Evolutionary conservation across 2,888 invertebrate genomes (phyloP).

Genomic region (Octonoba sinensis): DNA sequence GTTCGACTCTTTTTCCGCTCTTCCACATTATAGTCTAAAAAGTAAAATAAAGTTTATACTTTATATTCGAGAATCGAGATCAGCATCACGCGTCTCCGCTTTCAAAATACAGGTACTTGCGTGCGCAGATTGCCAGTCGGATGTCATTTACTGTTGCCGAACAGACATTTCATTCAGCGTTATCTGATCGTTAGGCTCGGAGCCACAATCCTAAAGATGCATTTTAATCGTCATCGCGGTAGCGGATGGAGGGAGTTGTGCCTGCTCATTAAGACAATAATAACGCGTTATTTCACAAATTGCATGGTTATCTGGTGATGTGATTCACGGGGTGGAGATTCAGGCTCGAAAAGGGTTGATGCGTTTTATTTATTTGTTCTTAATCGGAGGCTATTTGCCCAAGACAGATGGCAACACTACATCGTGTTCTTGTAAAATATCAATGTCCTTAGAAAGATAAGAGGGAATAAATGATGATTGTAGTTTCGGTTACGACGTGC

Average conservation of each 20-base stretch:
- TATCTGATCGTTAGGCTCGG: not conserved
- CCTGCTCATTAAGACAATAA: conserved; percentile 35
- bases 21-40: too few species aligned
- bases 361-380: not conserved
- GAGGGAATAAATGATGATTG: too few species aligned
- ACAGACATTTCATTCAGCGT: not conserved
- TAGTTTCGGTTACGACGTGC: too few species aligned
- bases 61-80: too few species aligned
- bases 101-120: too few species aligned
- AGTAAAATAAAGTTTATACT: too few species aligned
- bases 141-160: too few species aligned
- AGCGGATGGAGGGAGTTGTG: conserved; percentile 12
- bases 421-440: not conserved
- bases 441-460: too few species aligned
- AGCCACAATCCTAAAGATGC: conserved; percentile 13
- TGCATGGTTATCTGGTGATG: conserved; percentile 16
- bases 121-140: too few species aligned
- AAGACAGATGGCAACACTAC: not conserved
- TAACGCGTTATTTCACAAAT: conserved; percentile 33
- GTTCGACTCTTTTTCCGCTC: too few species aligned
- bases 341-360: too few species aligned
- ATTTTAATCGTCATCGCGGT: conserved; percentile 24
- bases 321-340: conserved; percentile 20
- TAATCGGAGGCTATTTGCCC: not conserved
- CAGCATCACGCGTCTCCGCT: too few species aligned